Percentiles rank a stretch among this genome's conserved stretches.
Conservation (phyloP, 2,888 invertebrate genomes). For the Leucophenga maculata region DNA sequence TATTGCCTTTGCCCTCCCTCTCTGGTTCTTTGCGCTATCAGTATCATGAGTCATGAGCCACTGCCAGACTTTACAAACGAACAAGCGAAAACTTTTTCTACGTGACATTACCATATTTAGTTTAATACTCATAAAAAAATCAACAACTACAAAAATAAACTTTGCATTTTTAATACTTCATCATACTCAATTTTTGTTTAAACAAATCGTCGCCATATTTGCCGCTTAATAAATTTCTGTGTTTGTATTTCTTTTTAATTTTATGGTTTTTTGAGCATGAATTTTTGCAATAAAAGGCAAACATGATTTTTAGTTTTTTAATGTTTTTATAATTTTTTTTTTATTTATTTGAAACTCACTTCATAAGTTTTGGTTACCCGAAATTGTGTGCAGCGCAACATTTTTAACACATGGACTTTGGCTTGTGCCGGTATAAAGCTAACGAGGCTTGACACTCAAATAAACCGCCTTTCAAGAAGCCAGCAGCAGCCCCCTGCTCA, state of each 20-base stretch:
- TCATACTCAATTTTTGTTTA: constrained; percentile 33
- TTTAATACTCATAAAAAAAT: constrained; percentile 42
- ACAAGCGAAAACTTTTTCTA: constrained; percentile 33
- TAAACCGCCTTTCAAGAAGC: neutral
- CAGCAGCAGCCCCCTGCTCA: neutral
- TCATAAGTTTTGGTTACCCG: neutral
- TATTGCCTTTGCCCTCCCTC: neutral
- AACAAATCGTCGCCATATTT: constrained; percentile 62
- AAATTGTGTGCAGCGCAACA: constrained; percentile 1
- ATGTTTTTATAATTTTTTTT: neutral
- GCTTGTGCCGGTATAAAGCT: neutral
- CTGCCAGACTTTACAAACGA: no score
- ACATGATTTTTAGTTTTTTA: constrained; percentile 10
- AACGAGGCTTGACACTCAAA: constrained; percentile 11
- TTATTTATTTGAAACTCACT: neutral
- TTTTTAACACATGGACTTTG: constrained; percentile 21
- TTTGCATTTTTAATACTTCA: neutral
- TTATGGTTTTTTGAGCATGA: constrained; percentile 21
- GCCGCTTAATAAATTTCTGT: constrained; percentile 57
- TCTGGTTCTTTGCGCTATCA: neutral
- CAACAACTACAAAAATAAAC: constrained; percentile 29
- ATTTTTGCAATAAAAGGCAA: constrained; percentile 26
- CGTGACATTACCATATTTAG: constrained; percentile 59
- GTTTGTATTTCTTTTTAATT: constrained; percentile 30
- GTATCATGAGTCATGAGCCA: constrained; percentile 23